Base-by-base conservation (phyloP, 2,797 vertebrate species). In the Lophotriccus pileatus region DNA sequence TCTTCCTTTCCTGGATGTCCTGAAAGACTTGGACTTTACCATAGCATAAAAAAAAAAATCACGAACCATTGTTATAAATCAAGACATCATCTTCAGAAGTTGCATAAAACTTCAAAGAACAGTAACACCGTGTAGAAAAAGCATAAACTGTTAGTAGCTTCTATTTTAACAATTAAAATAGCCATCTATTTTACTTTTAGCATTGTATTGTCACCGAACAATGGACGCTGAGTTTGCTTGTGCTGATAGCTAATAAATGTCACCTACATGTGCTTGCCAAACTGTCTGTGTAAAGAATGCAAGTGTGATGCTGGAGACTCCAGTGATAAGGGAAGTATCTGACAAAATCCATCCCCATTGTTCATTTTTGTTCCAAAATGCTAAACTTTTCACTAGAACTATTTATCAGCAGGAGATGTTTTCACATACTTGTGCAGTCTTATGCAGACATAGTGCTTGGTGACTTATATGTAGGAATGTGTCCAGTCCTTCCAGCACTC, bases 391-490 rank as follows among this genome's bases (percentile, higher is more conserved):
- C 6, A 0, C 13, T 62, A 7, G 37, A 52, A 28, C 12, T 34
- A 4, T 53, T 62, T 59, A 37, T 62, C 55, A 53, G 11, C 56
- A 52, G 50, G 10, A 5, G 0, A 15, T 0, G 0, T 68, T 84
- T 84, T 70, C 41, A 63, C 30, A 8, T 27, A 39, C 9, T 52
- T 77, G 24, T 63, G 8, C 24, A 70, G 36, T 27, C 27, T 55
- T 63, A 18, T 14, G 20, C 36, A 86, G 52, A 41, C 53, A 56
- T 6, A 44, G 24, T 49, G n/a, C 25, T 50, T 46, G 20, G 17
- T 46, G 36, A 6, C 27, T 68, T 75, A 59, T 53, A 13, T 32
- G 11, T 11, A 83, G 59, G 44, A 74, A 62, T 14, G 30, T 3
- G 8, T 55, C 16, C 22, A 10, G 28, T 39, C 56, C 49, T 81